These are phyloP conservation scores for Rhinichthys osculus DNA, from an alignment of 2,797 vertebrate species.

Conservation along the genomic window DNA sequence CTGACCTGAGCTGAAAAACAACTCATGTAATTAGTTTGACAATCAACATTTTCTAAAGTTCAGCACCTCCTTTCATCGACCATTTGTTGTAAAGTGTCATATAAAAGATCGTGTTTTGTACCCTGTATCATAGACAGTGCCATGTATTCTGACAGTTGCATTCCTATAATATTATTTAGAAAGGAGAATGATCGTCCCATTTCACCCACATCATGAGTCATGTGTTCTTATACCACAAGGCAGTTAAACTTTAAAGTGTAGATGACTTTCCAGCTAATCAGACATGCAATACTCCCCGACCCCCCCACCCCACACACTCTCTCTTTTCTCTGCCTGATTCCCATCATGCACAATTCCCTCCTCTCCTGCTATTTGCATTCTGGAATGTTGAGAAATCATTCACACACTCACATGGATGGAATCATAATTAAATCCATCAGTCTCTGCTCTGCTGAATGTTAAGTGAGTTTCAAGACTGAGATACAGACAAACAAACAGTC, in stretches of 20 bases:
- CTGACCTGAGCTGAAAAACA: neutral
- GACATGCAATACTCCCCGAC: conserved; percentile 39
- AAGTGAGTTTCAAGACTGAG: conserved; percentile 8
- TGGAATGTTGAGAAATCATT: conserved; percentile 54
- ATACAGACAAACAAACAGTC: conserved; percentile 2
- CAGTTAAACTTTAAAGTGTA: conserved; percentile 37
- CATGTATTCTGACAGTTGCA: neutral
- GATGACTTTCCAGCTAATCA: conserved; percentile 31
- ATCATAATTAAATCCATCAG: conserved; percentile 49
- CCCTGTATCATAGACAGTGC: neutral
- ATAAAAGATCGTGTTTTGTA: neutral
- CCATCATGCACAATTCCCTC: conserved; percentile 25
- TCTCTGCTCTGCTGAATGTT: conserved; percentile 36
- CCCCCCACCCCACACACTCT: neutral
- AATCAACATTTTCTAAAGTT: neutral
- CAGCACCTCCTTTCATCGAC: neutral
- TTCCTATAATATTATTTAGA: neutral
- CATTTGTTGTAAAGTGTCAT: neutral
- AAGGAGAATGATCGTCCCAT: neutral
- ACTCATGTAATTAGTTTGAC: neutral
- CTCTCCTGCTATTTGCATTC: conserved; percentile 50
- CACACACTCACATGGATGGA: conserved; percentile 44
- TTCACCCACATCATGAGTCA: conserved; percentile 7
- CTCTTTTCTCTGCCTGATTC: conserved; percentile 7
- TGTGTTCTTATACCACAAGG: neutral